Evolutionary conservation across 2,797 vertebrate species (phyloP), one percentile per base, ranked within the genome.

Genomic region (Ispidina lecontei): DNA sequence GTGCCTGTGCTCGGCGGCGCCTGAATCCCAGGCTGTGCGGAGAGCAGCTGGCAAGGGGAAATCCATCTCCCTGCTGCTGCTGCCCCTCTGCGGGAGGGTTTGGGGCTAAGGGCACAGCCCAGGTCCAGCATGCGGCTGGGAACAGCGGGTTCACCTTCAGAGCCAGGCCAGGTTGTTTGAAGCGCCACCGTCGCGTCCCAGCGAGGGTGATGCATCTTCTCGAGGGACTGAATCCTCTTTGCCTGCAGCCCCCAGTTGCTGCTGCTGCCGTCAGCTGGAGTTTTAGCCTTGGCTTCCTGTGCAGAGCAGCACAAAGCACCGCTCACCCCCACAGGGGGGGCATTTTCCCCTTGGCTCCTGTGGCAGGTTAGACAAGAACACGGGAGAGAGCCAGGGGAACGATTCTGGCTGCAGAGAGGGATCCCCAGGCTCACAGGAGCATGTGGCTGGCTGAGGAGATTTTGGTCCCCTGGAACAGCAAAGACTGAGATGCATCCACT

Each of bases 41-140:
- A 23, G 73, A 47, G 0, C 60, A 13, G 72, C 8, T 41, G 1
- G 14, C 2, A 3, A 25, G 41, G 71, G 71, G 29, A 29, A 47
- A 41, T 31, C 65, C 74, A 6, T 46, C 46, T 52, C 52, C 33
- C 23, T 2, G 49, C 26, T 20, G 77, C 0, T 3, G 41, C 74
- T 9, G 71, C 12, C 4, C 35, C 35, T 8, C 20, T 12, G 14
- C 44, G 1, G 60, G 25, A 21, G 29, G 20, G 10, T 15, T 19
- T 9, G 83, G 67, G 39, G 51, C 39, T 4, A 3, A 7, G 84
- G 44, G 76, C 72, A 25, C 76, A 10, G 78, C 6, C 2, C 31
- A 0, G 52, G 26, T 31, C 55, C 28, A 17, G 46, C 1, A 5
- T 1, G 4, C 2, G 1, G 6, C 0, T 22, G 12, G 60, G 60